Conservation (phyloP, 2,113 vertebrate genomes). For the Clarias macrocephalus region DNA sequence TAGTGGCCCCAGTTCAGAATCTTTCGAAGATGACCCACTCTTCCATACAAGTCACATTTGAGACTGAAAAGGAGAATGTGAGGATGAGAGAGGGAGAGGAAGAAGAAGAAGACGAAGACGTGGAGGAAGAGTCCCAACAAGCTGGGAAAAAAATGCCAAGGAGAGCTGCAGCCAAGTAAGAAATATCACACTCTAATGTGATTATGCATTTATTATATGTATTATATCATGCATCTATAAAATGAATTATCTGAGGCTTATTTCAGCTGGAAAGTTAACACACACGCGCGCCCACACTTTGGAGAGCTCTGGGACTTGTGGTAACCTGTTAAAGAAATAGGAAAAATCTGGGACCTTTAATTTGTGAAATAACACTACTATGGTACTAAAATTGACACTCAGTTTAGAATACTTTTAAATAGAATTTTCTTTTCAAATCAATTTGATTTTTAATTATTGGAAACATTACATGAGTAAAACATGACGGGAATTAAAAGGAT, state of each 20-base stretch:
- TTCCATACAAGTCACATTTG: conserved; percentile 50
- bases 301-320: too few relatives aligned
- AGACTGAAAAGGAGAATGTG: conserved; percentile 62
- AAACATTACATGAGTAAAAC: neutral
- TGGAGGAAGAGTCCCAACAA: conserved; percentile 52
- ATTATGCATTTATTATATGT: neutral
- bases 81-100: conserved; percentile 57
- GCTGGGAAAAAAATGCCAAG: conserved; percentile 77
- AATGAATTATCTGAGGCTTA: too few relatives aligned
- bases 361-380: neutral
- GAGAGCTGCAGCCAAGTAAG: conserved; percentile 89
- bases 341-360: too few relatives aligned
- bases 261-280: too few relatives aligned
- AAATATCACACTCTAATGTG: neutral
- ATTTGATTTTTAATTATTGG: too few relatives aligned
- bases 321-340: too few relatives aligned
- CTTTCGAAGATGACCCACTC: conserved; percentile 68
- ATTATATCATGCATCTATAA: too few relatives aligned
- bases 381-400: neutral
- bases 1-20: conserved; percentile 88
- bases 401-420: neutral
- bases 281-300: too few relatives aligned
- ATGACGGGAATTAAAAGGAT: neutral
- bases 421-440: neutral
- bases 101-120: conserved; percentile 62